These are phyloP conservation scores for Alectura lathami DNA, from an alignment of 2,113 vertebrate genomes.

Conservation along the genomic window DNA sequence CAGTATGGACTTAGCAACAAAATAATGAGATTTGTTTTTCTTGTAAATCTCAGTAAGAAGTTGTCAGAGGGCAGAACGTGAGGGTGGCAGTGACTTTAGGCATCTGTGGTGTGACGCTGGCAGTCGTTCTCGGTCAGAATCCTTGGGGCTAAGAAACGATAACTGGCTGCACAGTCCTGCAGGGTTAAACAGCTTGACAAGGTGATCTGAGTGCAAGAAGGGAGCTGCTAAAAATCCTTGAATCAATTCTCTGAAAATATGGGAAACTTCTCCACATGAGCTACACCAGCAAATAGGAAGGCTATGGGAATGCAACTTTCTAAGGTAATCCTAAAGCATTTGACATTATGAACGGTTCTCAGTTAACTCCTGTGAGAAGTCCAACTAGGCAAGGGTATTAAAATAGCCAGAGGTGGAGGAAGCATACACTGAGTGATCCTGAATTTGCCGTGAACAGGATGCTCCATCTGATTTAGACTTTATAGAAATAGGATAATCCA, in stretches of 20 bases:
- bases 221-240: slow-evolving; percentile 1
- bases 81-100: neutral
- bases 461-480: neutral
- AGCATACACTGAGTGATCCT: neutral
- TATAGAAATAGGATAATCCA: neutral
- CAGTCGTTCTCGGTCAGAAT: neutral
- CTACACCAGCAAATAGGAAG: neutral
- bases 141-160: neutral
- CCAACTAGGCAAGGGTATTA: neutral
- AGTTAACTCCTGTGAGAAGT: neutral
- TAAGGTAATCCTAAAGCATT: neutral
- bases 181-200: neutral
- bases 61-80: neutral
- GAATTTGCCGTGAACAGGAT: neutral
- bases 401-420: neutral
- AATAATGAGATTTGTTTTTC: neutral
- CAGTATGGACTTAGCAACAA: neutral
- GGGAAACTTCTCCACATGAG: neutral
- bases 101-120: neutral
- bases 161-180: neutral
- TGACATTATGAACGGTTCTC: neutral
- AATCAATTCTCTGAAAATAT: neutral
- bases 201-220: neutral
- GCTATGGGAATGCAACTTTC: neutral
- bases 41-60: neutral